These are phyloP conservation scores for Saccopteryx bilineata DNA, from an alignment of 2,113 vertebrate genomes.

Conservation along the genomic window DNA sequence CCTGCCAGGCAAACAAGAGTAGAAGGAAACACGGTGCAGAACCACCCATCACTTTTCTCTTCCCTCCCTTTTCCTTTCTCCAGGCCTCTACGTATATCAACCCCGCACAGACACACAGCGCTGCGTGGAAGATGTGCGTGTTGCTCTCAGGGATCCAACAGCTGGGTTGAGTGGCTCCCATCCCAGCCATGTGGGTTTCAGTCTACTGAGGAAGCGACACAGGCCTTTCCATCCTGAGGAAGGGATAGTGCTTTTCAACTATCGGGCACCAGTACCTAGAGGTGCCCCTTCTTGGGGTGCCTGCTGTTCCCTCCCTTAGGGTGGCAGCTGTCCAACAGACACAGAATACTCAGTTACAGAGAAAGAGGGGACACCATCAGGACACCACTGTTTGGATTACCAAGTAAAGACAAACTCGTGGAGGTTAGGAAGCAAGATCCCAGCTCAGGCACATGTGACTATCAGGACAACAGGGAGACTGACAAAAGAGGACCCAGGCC, in stretches of 20 bases:
- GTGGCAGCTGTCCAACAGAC: neutral
- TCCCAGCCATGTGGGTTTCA: neutral
- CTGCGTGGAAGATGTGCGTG: neutral
- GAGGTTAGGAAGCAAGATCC: accelerated
- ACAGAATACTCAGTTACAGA: neutral
- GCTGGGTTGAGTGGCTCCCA: neutral
- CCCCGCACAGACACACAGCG: neutral
- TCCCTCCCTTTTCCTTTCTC: neutral
- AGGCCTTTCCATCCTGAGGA: neutral
- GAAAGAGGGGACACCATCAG: neutral
- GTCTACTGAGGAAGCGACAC: neutral
- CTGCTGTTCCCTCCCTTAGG: neutral
- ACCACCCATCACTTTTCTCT: neutral
- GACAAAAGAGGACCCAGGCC: neutral
- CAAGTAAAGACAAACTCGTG: neutral
- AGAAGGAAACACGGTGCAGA: neutral
- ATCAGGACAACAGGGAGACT: accelerated
- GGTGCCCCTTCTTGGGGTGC: accelerated
- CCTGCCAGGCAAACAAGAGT: neutral
- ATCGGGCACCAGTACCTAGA: too few relatives aligned
- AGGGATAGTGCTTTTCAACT: neutral
- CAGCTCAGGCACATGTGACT: neutral
- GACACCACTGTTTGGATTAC: neutral
- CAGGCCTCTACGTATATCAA: neutral
- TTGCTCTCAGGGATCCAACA: accelerated